Percentiles rank a stretch among this genome's conserved stretches.
These are phyloP conservation scores for Oenanthe oenanthe DNA, from an alignment of 2,113 vertebrate genomes.

Conservation along the genomic window DNA sequence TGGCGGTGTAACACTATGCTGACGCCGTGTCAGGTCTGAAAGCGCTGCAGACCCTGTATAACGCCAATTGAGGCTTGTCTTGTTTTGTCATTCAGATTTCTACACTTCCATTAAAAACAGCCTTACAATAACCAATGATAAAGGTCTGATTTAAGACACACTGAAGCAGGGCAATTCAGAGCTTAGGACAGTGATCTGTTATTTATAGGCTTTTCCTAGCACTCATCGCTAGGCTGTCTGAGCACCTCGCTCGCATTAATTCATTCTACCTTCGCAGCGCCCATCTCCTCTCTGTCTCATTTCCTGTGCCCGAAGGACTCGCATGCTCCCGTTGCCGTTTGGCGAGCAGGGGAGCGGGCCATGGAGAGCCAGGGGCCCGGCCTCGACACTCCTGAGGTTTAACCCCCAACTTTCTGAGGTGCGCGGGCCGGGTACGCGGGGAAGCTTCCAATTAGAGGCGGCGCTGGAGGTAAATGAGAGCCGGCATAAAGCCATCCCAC, in stretches of 20 bases:
- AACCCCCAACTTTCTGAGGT: slow-evolving; percentile 27
- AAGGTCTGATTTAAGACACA: slow-evolving; percentile 65
- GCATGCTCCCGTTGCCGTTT: background rate
- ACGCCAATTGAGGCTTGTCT: slow-evolving; percentile 56
- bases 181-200: slow-evolving; percentile 63
- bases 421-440: background rate
- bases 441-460: slow-evolving; percentile 19
- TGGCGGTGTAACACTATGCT: slow-evolving; percentile 43
- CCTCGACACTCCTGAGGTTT: background rate
- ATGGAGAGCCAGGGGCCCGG: background rate
- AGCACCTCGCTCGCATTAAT: slow-evolving; percentile 52
- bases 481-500: slow-evolving; percentile 24
- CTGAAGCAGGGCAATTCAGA: slow-evolving; percentile 58
- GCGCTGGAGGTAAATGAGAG: slow-evolving; percentile 47
- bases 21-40: slow-evolving; percentile 41
- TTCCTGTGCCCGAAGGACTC: background rate
- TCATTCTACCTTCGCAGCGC: slow-evolving; percentile 46
- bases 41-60: slow-evolving; percentile 22
- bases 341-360: background rate
- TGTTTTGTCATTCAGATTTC: slow-evolving; percentile 72
- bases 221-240: slow-evolving; percentile 38
- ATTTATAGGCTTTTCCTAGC: slow-evolving; percentile 67
- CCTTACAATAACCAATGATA: slow-evolving; percentile 47
- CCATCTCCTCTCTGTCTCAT: background rate
- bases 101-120: slow-evolving; percentile 61